Evolutionary conservation across 2,113 vertebrate genomes (phyloP).

Genomic region (Gasterosteus nipponicus): DNA sequence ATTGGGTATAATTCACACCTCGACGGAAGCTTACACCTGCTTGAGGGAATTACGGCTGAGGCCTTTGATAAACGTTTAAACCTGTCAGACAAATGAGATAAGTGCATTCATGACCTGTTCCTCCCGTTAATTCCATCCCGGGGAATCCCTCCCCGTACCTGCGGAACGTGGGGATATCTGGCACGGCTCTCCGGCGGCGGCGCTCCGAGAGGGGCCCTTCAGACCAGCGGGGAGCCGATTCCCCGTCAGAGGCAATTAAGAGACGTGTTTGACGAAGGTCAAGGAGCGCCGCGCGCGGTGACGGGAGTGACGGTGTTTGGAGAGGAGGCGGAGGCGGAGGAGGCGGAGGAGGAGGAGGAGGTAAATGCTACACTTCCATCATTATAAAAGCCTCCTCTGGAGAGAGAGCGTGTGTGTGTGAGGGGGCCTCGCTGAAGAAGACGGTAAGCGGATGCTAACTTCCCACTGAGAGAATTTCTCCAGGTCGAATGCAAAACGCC

Average conservation of each 20-base stretch:
- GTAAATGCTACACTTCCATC: conserved; percentile 53
- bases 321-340: conserved; percentile 19
- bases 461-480: conserved; percentile 99
- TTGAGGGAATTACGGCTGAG: conserved; percentile 81
- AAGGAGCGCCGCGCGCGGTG: conserved; percentile 83
- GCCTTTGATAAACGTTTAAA: conserved; percentile 83
- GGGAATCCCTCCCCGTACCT: conserved; percentile 68
- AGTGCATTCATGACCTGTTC: conserved; percentile 76
- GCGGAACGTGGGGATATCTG: conserved; percentile 35
- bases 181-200: background rate
- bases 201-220: conserved; percentile 5
- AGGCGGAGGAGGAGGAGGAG: conserved; percentile 51
- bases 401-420: conserved; percentile 24
- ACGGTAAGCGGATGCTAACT: conserved; percentile 99
- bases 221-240: conserved; percentile 54
- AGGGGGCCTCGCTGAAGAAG: conserved; percentile 88
- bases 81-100: conserved; percentile 83
- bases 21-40: conserved; percentile 84
- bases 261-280: conserved; percentile 86
- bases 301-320: conserved; percentile 86
- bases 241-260: conserved; percentile 85
- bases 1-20: conserved; percentile 81
- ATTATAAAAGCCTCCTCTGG: conserved; percentile 57
- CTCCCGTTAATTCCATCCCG: conserved; percentile 79
- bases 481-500: conserved; percentile 99